Conservation (phyloP, 2,888 invertebrate species). For the Hydriomena furcata region DNA sequence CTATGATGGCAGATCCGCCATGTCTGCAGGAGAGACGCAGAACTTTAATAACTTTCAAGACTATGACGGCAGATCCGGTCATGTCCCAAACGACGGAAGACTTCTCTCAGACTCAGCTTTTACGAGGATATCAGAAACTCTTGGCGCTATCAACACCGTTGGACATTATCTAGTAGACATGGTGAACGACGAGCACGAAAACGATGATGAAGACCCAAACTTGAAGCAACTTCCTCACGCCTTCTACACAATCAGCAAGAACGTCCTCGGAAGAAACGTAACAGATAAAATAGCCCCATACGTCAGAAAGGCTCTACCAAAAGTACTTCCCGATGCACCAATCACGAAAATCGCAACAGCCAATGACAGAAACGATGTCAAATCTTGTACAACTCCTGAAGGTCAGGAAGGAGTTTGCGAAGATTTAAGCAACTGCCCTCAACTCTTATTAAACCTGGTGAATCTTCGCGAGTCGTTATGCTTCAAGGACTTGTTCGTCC, state of each 20-base stretch:
- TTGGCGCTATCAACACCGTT: slow-evolving; percentile 93
- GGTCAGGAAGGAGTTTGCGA: slow-evolving; percentile 92
- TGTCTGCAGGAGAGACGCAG: slow-evolving; percentile 14
- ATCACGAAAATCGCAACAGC: slow-evolving; percentile 72
- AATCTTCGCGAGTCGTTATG: slow-evolving; percentile 93
- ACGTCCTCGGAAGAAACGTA: slow-evolving; percentile 88
- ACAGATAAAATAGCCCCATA: slow-evolving; percentile 92
- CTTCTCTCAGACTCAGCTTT: slow-evolving; percentile 85
- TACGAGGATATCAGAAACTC: slow-evolving; percentile 85
- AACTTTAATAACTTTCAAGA: slow-evolving; percentile 21
- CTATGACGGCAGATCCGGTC: slow-evolving; percentile 29
- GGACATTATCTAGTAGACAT: slow-evolving; percentile 93
- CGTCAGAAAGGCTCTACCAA: slow-evolving; percentile 76
- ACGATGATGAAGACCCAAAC: slow-evolving; percentile 70
- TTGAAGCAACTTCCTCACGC: slow-evolving; percentile 86
- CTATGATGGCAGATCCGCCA: slow-evolving; percentile 36
- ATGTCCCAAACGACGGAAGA: slow-evolving; percentile 71
- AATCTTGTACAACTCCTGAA: slow-evolving; percentile 91
- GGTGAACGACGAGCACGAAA: slow-evolving; percentile 79
- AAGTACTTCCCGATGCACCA: slow-evolving; percentile 71
- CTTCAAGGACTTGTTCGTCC: slow-evolving; percentile 95
- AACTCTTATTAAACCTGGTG: slow-evolving; percentile 90
- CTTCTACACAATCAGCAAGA: slow-evolving; percentile 91
- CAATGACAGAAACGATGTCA: slow-evolving; percentile 80
- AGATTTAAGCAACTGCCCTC: slow-evolving; percentile 94